These are phyloP conservation scores for Bicyclus anynana DNA, from an alignment of 1,140 invertebrate species.

Conservation along the genomic window DNA sequence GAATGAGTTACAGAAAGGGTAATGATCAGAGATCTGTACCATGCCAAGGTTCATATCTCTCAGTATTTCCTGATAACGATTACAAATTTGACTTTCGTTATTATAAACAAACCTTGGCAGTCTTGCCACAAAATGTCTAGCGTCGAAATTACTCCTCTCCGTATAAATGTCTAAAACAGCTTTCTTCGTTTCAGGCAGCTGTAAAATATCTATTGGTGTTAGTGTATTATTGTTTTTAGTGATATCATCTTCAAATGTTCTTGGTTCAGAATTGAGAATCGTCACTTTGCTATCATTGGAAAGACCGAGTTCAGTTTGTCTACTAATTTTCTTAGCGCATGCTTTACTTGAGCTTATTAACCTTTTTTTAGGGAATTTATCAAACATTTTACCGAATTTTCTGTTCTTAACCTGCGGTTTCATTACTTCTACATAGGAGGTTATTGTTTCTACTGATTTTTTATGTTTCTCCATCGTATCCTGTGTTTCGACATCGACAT, in stretches of 20 bases:
- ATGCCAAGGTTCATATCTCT: too few species aligned
- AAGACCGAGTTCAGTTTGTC: conserved; percentile 23
- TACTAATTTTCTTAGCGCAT: conserved; percentile 20
- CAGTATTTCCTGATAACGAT: conserved; percentile 21
- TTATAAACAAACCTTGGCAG: conserved; percentile 48
- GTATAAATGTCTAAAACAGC: conserved; percentile 60
- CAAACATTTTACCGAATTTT: not conserved
- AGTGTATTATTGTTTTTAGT: conserved; percentile 1
- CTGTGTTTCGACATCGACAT: conserved; percentile 37
- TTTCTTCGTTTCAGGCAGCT: conserved; percentile 56
- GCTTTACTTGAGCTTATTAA: not conserved
- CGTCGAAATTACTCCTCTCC: conserved; percentile 34
- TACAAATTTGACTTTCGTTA: conserved; percentile 37
- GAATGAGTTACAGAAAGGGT: too few species aligned
- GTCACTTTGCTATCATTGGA: conserved; percentile 35
- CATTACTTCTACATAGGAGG: not conserved
- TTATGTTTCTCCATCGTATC: conserved; percentile 19
- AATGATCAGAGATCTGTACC: too few species aligned
- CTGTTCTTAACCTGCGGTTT: not conserved
- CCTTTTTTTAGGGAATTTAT: not conserved
- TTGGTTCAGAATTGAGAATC: conserved; percentile 18
- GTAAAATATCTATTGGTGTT: conserved; percentile 37
- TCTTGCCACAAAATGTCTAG: conserved; percentile 36
- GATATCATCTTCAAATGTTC: too few species aligned
- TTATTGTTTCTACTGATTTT: not conserved